Percentiles rank a stretch among this genome's conserved stretches.
phyloP scores from a whole-genome alignment of 2,797 vertebrate species.

The Oophaga sylvatica region DNA sequence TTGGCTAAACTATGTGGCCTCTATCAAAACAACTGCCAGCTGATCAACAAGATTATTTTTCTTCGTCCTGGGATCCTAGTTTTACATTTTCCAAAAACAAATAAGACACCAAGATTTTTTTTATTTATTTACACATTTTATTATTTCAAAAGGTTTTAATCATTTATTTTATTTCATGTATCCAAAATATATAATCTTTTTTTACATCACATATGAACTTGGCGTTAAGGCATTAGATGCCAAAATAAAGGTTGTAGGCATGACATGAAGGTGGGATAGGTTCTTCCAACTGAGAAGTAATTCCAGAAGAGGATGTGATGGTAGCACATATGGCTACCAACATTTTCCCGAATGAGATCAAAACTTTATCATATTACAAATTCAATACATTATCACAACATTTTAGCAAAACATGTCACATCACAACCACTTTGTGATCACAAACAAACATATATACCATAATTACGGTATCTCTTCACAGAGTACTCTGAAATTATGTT shows the following conservation, averaged over 20 bases:
- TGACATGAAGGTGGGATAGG: background rate
- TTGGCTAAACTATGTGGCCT: no score
- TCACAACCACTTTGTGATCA: no score
- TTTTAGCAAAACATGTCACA: no score
- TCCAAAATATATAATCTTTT: background rate
- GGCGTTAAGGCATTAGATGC: no score
- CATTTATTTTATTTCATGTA: background rate
- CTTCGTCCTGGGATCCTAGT: background rate
- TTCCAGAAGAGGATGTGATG: background rate
- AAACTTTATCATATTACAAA: no score
- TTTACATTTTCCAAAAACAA: background rate
- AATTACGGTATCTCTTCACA: no score
- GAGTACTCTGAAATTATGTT: no score
- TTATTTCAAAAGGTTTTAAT: background rate
- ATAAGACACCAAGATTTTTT: background rate
- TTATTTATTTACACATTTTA: conserved; percentile 19
- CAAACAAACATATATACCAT: no score
- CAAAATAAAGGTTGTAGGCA: background rate
- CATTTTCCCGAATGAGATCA: background rate
- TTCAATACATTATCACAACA: no score
- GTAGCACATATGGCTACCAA: background rate
- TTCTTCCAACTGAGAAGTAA: background rate
- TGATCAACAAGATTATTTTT: no score
- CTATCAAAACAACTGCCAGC: no score
- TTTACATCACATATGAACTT: background rate